These are phyloP conservation scores for Lindbergichthys nudifrons DNA, from an alignment of 2,797 vertebrate genomes.

Conservation along the genomic window DNA sequence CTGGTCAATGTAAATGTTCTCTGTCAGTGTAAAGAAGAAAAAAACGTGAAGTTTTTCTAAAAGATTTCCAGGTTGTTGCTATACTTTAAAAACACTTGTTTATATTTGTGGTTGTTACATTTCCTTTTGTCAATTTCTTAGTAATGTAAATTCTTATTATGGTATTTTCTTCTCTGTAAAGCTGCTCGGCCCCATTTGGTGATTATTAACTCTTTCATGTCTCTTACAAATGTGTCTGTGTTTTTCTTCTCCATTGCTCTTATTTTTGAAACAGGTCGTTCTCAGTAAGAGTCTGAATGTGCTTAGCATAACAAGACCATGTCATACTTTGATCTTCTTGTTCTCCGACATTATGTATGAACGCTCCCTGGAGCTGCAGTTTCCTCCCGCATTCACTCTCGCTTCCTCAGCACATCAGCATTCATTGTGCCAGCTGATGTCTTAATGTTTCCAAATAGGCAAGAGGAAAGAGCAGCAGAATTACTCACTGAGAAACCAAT, in stretches of 20 bases:
- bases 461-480: conserved; percentile 5
- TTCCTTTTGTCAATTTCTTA: conserved; percentile 56
- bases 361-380: conserved; percentile 46
- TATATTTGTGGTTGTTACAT: conserved; percentile 62
- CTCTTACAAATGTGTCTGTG: conserved; percentile 37
- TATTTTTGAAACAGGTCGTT: conserved; percentile 40
- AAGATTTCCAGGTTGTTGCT: conserved; percentile 53
- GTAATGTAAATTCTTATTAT: conserved; percentile 65
- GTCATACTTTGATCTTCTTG: conserved; percentile 63
- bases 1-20: conserved; percentile 65
- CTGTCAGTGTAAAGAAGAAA: conserved; percentile 56
- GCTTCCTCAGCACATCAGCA: conserved; percentile 42
- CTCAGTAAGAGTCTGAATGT: conserved; percentile 40
- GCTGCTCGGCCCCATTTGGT: conserved; percentile 41
- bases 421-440: conserved; percentile 44
- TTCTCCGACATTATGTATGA: conserved; percentile 43
- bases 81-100: conserved; percentile 51
- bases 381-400: conserved; percentile 34
- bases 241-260: conserved; percentile 27
- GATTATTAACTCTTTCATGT: conserved; percentile 57
- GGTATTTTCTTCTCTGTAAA: conserved; percentile 55
- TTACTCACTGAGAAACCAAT: neutral
- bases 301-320: conserved; percentile 49
- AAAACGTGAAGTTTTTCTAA: conserved; percentile 41
- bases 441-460: conserved; percentile 45